A percentile compares a stretch with the other conserved stretches of the same genome.
Conservation (phyloP, 92 coral and sea anemone species). For the Metridium senile region DNA sequence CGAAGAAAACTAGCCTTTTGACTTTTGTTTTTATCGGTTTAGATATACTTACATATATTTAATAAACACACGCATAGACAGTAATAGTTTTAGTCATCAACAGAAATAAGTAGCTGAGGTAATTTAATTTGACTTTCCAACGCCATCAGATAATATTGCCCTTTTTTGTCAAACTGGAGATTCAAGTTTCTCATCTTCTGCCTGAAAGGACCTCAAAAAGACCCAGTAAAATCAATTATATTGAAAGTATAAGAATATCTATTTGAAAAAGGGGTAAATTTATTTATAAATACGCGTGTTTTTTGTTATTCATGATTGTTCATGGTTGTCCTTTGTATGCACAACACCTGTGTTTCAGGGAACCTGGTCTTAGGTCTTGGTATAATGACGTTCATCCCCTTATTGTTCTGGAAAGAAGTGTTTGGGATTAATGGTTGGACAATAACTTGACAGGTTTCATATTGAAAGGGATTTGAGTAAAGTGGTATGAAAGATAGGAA, state of each 20-base stretch:
- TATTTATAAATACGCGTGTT: not conserved
- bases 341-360: constrained; percentile 3
- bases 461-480: not conserved
- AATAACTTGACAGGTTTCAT: not conserved
- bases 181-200: no score
- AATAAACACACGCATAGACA: not conserved
- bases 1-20: not conserved
- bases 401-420: not conserved
- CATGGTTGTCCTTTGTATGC: not conserved
- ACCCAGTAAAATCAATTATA: no score
- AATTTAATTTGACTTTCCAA: no score
- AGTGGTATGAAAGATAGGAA: not conserved
- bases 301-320: not conserved
- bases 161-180: no score
- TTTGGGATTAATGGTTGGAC: not conserved
- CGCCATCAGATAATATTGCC: no score
- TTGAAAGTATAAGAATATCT: no score
- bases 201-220: no score
- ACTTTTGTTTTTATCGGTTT: not conserved
- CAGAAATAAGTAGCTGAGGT: no score
- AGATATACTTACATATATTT: no score
- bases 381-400: not conserved
- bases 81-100: no score
- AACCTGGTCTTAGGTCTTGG: not conserved
- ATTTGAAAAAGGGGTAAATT: not conserved